phyloP scores from a whole-genome alignment of 2,888 invertebrate genomes.

The Thysanoteuthis rhombus region DNA sequence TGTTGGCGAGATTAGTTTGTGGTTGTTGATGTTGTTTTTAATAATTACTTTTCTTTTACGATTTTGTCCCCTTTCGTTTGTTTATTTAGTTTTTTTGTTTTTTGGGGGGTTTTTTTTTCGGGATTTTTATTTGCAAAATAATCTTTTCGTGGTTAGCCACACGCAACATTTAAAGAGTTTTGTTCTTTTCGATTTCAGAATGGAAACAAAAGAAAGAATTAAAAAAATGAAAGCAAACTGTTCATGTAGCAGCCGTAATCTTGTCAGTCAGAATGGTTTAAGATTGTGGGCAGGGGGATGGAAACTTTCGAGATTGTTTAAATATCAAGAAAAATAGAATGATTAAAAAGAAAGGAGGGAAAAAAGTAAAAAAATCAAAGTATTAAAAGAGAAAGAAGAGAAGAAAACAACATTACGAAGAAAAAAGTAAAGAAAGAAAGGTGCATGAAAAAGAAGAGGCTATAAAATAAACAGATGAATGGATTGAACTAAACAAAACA shows the following conservation, averaged over 20 bases:
- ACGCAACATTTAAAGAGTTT: neutral
- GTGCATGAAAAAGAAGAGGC: neutral
- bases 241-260: neutral
- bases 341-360: neutral
- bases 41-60: neutral
- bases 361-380: neutral
- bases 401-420: neutral
- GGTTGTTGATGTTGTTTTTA: neutral
- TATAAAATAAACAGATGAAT: neutral
- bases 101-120: neutral
- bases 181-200: slow-evolving; percentile 12
- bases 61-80: neutral
- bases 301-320: neutral
- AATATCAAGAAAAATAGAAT: neutral
- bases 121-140: neutral
- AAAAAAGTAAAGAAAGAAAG: neutral
- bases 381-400: neutral
- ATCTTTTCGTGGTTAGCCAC: neutral
- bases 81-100: neutral
- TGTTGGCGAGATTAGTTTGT: neutral
- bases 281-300: neutral
- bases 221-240: neutral
- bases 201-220: neutral
- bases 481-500: neutral
- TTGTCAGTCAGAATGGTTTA: neutral